phyloP scores from a whole-genome alignment of 2,113 vertebrate genomes.

The Alectura lathami region DNA sequence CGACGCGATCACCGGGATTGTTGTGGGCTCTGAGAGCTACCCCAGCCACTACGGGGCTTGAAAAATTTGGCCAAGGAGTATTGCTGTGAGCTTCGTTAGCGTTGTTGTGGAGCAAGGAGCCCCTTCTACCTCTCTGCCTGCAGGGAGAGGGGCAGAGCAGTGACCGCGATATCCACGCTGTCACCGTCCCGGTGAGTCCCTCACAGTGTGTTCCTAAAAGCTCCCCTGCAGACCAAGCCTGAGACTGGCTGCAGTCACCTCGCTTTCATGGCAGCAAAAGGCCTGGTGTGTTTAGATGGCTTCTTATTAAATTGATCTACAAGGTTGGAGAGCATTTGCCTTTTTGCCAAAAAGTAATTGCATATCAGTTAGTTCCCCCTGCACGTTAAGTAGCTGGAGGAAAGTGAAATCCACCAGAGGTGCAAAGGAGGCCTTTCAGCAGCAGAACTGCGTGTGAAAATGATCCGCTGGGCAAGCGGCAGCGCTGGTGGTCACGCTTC shows the following conservation, averaged over 20 bases:
- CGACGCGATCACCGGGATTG: background rate
- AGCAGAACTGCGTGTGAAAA: background rate
- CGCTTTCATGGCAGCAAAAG: background rate
- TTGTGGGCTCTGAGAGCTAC: background rate
- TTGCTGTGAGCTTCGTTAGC: background rate
- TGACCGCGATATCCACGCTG: background rate
- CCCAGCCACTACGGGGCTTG: too few species aligned
- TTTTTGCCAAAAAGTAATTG: background rate
- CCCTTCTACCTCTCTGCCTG: accelerated
- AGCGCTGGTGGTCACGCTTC: background rate
- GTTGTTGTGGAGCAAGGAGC: background rate
- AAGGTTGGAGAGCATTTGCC: background rate
- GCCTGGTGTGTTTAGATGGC: background rate
- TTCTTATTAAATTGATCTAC: background rate
- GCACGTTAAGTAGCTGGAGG: background rate
- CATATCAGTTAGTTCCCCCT: background rate
- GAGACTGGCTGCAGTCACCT: background rate
- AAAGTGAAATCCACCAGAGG: background rate
- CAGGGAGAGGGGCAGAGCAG: background rate
- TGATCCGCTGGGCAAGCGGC: background rate
- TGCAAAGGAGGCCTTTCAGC: background rate
- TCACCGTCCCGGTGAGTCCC: accelerated
- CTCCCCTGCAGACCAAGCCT: background rate
- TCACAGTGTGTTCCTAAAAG: background rate
- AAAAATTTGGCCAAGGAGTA: background rate